Percentiles rank a stretch among this genome's conserved stretches.
phyloP scores from a whole-genome alignment of 2,888 invertebrate species.

The Eupithecia tripunctaria region DNA sequence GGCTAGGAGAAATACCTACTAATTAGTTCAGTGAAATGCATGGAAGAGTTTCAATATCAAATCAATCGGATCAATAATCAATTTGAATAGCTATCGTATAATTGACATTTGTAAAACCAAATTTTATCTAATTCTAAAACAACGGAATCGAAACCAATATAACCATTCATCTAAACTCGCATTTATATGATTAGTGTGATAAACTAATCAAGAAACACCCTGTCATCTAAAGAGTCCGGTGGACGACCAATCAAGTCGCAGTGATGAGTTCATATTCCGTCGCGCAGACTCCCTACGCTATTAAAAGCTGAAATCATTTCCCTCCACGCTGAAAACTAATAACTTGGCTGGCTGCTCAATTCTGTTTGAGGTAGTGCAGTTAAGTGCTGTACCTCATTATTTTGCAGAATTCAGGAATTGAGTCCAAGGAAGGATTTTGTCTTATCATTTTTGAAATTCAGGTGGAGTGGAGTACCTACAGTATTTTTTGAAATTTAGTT shows the following conservation, averaged over 20 bases:
- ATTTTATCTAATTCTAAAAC: no score
- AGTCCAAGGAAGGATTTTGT: not conserved
- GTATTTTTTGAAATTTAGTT: no score
- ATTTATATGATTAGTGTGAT: no score
- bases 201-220: not conserved
- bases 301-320: constrained; percentile 27
- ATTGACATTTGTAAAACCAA: no score
- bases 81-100: no score
- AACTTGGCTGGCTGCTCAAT: constrained; percentile 34
- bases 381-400: constrained; percentile 17
- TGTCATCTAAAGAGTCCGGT: not conserved
- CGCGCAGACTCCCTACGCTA: not conserved
- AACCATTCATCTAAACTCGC: no score
- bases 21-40: no score
- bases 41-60: no score
- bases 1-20: not conserved
- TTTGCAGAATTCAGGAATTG: not conserved
- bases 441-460: not conserved
- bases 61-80: no score
- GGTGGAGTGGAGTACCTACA: no score
- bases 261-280: not conserved
- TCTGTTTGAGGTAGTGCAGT: constrained; percentile 31
- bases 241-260: constrained; percentile 15
- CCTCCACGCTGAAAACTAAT: constrained; percentile 26
- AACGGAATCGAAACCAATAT: no score